Percentiles rank a stretch among this genome's conserved stretches.
Conservation (phyloP, 2,797 vertebrate species). For the Diplodus puntazzo region DNA sequence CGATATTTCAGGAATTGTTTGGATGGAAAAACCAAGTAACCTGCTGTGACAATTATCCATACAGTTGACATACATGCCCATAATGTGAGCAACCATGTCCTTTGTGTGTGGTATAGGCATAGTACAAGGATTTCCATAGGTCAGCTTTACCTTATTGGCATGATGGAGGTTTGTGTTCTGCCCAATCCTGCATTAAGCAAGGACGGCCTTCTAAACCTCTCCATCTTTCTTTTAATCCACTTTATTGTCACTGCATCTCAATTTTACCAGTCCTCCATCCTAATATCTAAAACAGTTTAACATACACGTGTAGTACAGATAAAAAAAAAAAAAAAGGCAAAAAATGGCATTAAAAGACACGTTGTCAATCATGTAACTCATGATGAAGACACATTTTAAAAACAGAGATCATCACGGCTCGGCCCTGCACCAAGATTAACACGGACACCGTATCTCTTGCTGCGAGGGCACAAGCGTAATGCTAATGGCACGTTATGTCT, state of each 20-base stretch:
- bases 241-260: not conserved
- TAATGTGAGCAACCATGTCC: not conserved
- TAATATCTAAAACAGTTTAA: not conserved
- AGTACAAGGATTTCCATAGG: constrained; percentile 4
- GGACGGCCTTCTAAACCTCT: not conserved
- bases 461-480: not conserved
- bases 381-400: not conserved
- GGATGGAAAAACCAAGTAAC: not conserved
- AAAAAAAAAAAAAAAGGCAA: no score
- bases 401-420: not conserved
- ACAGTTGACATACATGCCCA: not conserved
- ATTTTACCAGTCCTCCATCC: not conserved
- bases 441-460: constrained; percentile 3
- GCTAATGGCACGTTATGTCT: not conserved
- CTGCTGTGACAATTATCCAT: not conserved
- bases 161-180: not conserved
- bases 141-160: not conserved
- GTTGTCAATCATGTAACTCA: not conserved
- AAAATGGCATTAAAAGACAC: not conserved
- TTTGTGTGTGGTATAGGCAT: not conserved
- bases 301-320: not conserved
- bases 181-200: not conserved
- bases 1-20: not conserved
- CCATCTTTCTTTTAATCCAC: not conserved
- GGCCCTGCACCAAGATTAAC: constrained; percentile 1